Base-by-base conservation (phyloP, 2,888 invertebrate genomes). In the Xylota sylvarum region DNA sequence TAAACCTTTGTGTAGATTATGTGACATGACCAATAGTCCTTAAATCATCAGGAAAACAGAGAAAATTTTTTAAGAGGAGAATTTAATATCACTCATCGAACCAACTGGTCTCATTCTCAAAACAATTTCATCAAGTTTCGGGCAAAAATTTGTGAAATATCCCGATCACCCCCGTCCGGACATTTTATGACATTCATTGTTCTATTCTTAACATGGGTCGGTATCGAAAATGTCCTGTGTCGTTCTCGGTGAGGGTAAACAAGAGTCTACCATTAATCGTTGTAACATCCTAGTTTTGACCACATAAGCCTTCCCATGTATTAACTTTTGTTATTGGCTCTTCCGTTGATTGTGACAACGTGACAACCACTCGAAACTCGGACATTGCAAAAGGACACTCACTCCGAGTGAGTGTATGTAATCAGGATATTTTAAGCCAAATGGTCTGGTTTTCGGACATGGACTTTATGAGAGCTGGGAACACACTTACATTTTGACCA, bases 261-360 rank as follows among this genome's bases (percentile, higher is more conserved):
- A 78, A 62, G 78, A 73, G 30, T 78, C 55, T 55, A 40, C 76
- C 74, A 85, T 85, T 85, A 85, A 80, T 81, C 85, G 85, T 60
- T 70, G 85, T 77, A 60, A 82, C 82, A 86, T 86, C 81, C 77
- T 50, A 77, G 73, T 77, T 77, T 62, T 52, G 72, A 76, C 72
- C 72, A 48, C 77, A 73, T 46, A 43, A 62, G 37, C 56, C 82
- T 35, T 40, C 40, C 19, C 62, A 35, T 70, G 82, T 67, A 81
- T 86, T 78, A 86, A 82, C 81, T 86, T 82, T 86, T 86, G 82
- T 82, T 82, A 82, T 82, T 86, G 82, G 65, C 82, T 72, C 77
- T 78, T 82, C 62, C 69, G 72, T 77, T 82, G 77, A 82, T 82
- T 86, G 78, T 78, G 86, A 82, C 83, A 84, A 78, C 73, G 83